These are phyloP conservation scores for Drosophila tsacasi DNA, from an alignment of 1,140 invertebrate genomes.

Conservation along the genomic window DNA sequence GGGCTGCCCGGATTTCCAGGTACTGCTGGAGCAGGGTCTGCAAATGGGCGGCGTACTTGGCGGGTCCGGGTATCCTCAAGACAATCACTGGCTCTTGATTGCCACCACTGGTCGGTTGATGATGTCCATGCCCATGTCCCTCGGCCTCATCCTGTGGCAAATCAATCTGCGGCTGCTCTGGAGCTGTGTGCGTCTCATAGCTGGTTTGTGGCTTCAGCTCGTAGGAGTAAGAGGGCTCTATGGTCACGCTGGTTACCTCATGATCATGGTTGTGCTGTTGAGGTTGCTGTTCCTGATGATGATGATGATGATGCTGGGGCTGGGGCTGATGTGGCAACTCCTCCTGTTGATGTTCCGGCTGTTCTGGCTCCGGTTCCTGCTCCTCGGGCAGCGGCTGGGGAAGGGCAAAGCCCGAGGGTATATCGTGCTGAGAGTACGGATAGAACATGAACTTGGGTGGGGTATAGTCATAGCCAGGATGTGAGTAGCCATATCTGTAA, in stretches of 20 bases:
- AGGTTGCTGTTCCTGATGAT: slow-evolving; percentile 15
- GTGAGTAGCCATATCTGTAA: slow-evolving; percentile 76
- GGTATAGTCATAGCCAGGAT: slow-evolving; percentile 75
- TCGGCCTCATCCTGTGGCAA: slow-evolving; percentile 60
- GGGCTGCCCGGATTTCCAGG: slow-evolving; percentile 80
- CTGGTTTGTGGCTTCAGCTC: slow-evolving; percentile 80
- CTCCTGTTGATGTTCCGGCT: slow-evolving; percentile 18
- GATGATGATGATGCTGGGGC: slow-evolving; percentile 25
- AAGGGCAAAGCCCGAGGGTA: slow-evolving; percentile 46
- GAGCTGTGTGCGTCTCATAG: slow-evolving; percentile 58
- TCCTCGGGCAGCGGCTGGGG: slow-evolving; percentile 31
- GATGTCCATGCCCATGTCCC: slow-evolving; percentile 1
- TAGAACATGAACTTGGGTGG: slow-evolving; percentile 84
- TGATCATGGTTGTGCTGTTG: slow-evolving; percentile 27
- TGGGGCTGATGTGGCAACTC: slow-evolving; percentile 14
- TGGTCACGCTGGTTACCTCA: slow-evolving; percentile 77
- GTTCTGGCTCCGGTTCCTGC: slow-evolving; percentile 15
- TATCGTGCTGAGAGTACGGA: slow-evolving; percentile 82
- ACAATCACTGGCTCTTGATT: slow-evolving; percentile 83
- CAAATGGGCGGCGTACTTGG: slow-evolving; percentile 83
- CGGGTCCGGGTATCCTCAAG: slow-evolving; percentile 78
- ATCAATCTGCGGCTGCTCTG: slow-evolving; percentile 72
- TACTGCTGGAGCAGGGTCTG: slow-evolving; percentile 83
- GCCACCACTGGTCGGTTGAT: slow-evolving; percentile 7
- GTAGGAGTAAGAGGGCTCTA: slow-evolving; percentile 83